Percentiles rank a stretch among this genome's conserved stretches.
phyloP scores from a whole-genome alignment of 2,113 vertebrate genomes.

The Benitochromis conjunctus region DNA sequence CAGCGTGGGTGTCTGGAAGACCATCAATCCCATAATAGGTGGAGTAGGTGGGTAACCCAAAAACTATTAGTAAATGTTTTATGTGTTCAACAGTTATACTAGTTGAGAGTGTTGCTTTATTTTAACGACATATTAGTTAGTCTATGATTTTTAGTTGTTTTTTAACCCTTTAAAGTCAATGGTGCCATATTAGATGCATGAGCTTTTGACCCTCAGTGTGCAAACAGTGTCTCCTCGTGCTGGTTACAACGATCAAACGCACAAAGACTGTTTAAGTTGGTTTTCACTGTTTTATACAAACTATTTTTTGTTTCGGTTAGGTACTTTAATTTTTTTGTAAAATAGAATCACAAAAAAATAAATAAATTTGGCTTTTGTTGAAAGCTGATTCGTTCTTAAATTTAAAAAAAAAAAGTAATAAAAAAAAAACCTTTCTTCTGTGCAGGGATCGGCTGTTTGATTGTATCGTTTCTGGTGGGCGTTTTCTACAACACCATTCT shows the following conservation, averaged over 20 bases:
- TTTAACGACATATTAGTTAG: neutral
- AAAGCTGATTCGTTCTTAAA: neutral
- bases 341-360: neutral
- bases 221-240: no score
- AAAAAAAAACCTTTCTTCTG: neutral
- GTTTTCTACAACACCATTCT: slow-evolving; percentile 86
- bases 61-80: neutral
- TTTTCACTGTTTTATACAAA: no score
- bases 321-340: neutral
- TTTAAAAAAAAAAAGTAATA: fast-evolving
- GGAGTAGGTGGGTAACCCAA: slow-evolving; percentile 76
- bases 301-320: no score
- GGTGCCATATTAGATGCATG: neutral
- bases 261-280: no score
- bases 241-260: no score
- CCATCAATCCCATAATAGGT: slow-evolving; percentile 81
- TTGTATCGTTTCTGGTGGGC: slow-evolving; percentile 73
- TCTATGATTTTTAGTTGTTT: neutral
- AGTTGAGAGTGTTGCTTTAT: neutral
- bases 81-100: neutral
- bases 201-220: no score
- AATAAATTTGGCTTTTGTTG: neutral
- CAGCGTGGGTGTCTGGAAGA: slow-evolving; percentile 82
- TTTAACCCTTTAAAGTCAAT: neutral
- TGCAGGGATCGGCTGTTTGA: slow-evolving; percentile 74